phyloP scores from a whole-genome alignment of 2,888 invertebrate genomes.

The Caenorhabditis uteleia region DNA sequence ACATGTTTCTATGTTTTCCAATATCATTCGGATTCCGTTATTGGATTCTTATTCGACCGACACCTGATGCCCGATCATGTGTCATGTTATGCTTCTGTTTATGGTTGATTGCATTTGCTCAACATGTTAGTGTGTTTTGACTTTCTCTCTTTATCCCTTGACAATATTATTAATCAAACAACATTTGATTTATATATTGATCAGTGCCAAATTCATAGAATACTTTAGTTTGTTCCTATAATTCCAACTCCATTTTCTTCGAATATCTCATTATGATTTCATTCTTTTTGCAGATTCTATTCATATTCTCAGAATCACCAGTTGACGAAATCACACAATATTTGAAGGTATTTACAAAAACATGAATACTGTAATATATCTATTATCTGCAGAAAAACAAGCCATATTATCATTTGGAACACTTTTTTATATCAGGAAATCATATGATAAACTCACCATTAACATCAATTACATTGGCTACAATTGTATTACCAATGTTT shows the following conservation, averaged over 20 bases:
- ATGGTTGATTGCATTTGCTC: constrained; percentile 45
- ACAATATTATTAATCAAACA: neutral
- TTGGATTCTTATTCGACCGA: constrained; percentile 51
- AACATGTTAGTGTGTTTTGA: constrained; percentile 36
- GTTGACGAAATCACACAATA: constrained; percentile 38
- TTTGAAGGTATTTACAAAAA: constrained; percentile 11
- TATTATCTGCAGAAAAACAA: constrained; percentile 26
- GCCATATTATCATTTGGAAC: constrained; percentile 28
- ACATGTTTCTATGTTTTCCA: constrained; percentile 55
- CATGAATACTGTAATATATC: neutral
- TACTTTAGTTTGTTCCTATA: no score
- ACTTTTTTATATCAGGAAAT: constrained; percentile 47
- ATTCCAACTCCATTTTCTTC: no score
- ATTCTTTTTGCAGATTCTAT: constrained; percentile 47
- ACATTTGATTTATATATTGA: neutral
- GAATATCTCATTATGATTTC: no score
- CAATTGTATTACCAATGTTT: constrained; percentile 58
- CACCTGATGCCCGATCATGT: constrained; percentile 29
- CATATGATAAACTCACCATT: constrained; percentile 50
- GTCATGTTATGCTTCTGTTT: constrained; percentile 40
- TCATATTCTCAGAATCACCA: constrained; percentile 54
- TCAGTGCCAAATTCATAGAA: no score
- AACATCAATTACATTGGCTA: constrained; percentile 48
- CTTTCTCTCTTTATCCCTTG: neutral
- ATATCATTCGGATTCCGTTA: constrained; percentile 58